Percentiles rank a stretch among this genome's conserved stretches.
Conservation (phyloP, 2,888 invertebrate genomes). For the Nasonia oneida region DNA sequence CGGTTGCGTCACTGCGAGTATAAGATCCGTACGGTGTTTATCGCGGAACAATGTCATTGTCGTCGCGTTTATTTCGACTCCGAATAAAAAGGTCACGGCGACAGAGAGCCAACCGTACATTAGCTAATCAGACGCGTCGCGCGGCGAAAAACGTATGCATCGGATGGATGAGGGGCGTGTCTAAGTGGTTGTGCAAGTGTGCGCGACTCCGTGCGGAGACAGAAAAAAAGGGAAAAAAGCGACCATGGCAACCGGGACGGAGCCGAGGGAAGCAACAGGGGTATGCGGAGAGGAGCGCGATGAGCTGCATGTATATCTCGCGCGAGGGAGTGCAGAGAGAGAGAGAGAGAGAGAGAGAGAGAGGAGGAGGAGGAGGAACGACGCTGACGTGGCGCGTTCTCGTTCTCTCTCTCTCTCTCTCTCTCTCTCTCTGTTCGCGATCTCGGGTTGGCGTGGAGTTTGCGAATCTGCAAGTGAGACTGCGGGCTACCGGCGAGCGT, state of each 20-base stretch:
- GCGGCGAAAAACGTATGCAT: not conserved
- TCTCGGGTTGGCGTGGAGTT: not conserved
- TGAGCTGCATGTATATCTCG: not conserved
- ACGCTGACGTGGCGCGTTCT: slow-evolving; percentile 17
- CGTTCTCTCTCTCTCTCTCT: too few relatives aligned
- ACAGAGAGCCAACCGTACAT: not conserved
- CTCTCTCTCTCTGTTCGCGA: not conserved
- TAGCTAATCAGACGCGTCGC: not conserved
- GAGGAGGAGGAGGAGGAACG: not conserved
- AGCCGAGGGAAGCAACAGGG: slow-evolving; percentile 48
- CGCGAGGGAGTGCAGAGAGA: not conserved
- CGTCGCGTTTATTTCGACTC: slow-evolving; percentile 14
- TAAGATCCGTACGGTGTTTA: not conserved
- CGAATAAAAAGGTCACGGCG: slow-evolving; percentile 33
- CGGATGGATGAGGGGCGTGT: not conserved
- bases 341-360: not conserved
- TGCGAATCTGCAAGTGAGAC: not conserved
- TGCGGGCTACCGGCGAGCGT: not conserved
- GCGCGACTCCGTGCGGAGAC: not conserved
- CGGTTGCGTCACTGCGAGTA: not conserved
- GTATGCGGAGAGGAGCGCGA: not conserved
- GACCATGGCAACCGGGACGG: slow-evolving; percentile 52
- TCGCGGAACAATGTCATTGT: slow-evolving; percentile 35
- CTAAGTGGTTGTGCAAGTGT: not conserved
- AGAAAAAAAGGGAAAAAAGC: slow-evolving; percentile 43